phyloP scores from a whole-genome alignment of 2,797 vertebrate species.

The Erpetoichthys calabaricus region DNA sequence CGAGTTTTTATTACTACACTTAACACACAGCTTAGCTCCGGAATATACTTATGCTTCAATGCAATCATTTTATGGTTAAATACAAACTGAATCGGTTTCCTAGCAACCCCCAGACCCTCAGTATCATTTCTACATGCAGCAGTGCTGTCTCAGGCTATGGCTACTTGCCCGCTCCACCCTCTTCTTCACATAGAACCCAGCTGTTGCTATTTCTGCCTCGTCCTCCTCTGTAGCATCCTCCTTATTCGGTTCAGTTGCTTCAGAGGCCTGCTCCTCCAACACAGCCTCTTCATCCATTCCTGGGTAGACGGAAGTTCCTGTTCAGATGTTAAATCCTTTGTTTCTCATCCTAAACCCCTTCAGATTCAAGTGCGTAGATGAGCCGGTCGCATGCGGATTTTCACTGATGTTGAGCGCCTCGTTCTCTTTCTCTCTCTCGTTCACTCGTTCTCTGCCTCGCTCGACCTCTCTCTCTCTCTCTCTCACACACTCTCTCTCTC shows the following conservation, averaged over 20 bases:
- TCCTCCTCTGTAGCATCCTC: not conserved
- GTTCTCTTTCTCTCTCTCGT: constrained; percentile 1
- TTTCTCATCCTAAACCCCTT: no score
- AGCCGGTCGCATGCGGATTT: not conserved
- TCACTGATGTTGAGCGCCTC: not conserved
- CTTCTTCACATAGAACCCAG: constrained; percentile 8
- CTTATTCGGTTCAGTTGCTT: no score
- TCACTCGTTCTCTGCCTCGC: not conserved
- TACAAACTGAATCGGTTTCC: not conserved
- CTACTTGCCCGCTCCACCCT: constrained; percentile 19
- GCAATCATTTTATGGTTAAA: not conserved
- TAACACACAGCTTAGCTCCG: no score
- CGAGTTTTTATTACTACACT: no score
- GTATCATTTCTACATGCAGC: not conserved
- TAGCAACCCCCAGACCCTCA: constrained; percentile 5
- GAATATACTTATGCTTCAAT: not conserved
- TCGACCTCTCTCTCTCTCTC: not conserved
- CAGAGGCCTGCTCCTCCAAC: not conserved
- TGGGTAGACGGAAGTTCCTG: no score
- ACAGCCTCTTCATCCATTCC: not conserved
- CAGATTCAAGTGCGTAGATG: no score
- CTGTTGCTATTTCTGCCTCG: not conserved
- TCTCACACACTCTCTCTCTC: not conserved
- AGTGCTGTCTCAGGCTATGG: not conserved
- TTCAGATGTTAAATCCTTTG: no score